A percentile compares a stretch with the other conserved stretches of the same genome.
phyloP scores from a whole-genome alignment of 2,113 vertebrate species.

The Uria lomvia region DNA sequence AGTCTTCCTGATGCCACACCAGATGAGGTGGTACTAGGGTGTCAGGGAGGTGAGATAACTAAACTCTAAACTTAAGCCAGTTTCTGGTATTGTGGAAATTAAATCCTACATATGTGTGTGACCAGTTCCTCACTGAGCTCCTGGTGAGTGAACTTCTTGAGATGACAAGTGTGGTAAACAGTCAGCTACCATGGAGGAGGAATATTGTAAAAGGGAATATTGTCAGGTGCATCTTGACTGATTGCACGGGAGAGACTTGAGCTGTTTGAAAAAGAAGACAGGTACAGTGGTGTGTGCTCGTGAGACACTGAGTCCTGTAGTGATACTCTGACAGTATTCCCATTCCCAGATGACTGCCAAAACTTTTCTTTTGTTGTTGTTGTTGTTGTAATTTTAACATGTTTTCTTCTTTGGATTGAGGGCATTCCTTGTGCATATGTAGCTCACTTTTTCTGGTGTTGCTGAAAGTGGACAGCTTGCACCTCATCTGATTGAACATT shows the following conservation, averaged over 20 bases:
- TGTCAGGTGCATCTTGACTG: background rate
- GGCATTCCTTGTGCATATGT: background rate
- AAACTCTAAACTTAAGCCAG: background rate
- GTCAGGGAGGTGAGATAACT: background rate
- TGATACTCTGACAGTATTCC: background rate
- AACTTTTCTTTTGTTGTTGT: background rate
- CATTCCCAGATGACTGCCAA: background rate
- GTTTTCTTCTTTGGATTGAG: background rate
- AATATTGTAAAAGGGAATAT: background rate
- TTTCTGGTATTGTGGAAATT: background rate
- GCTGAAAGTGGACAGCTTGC: background rate
- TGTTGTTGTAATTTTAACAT: background rate
- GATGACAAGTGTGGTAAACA: background rate
- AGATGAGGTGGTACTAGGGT: background rate
- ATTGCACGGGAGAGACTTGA: background rate
- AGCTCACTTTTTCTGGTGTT: background rate
- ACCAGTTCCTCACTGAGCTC: background rate
- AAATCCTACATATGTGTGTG: background rate
- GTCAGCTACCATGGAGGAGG: background rate
- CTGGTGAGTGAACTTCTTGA: background rate
- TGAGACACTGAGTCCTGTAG: background rate
- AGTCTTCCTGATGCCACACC: background rate
- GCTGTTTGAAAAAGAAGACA: background rate
- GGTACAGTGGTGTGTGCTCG: background rate
- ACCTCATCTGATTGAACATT: background rate